Percentiles rank a stretch among this genome's conserved stretches.
phyloP scores from a whole-genome alignment of 2,113 vertebrate genomes.

The Sinocyclocheilus maitianheensis region DNA sequence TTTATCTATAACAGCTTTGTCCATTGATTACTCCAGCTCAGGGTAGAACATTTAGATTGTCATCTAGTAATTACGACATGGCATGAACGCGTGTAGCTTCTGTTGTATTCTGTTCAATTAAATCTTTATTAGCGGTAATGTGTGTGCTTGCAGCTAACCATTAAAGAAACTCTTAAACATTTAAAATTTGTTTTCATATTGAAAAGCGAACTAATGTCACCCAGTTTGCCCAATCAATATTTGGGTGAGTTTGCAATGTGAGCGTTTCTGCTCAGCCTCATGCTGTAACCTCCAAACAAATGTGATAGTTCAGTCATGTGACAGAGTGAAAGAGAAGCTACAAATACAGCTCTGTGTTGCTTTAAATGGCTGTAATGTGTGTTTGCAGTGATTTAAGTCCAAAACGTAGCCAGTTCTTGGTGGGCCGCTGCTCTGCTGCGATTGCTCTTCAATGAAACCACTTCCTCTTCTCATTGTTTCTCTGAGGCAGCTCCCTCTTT shows the following conservation, averaged over 20 bases:
- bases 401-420: neutral
- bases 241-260: neutral
- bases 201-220: neutral
- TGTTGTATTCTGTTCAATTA: neutral
- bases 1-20: neutral
- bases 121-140: neutral
- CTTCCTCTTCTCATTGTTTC: conserved; percentile 21
- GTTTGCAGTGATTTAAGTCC: conserved; percentile 26
- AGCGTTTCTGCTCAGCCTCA: neutral
- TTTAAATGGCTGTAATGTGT: conserved; percentile 1
- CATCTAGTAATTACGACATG: neutral
- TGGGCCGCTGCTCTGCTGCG: neutral
- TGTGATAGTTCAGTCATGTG: conserved; percentile 9
- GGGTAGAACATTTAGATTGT: neutral
- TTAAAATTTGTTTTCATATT: neutral
- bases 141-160: neutral
- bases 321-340: neutral
- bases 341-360: neutral
- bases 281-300: conserved; percentile 3
- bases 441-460: conserved; percentile 24
- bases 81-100: neutral
- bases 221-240: neutral
- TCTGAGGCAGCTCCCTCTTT: conserved; percentile 12
- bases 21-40: neutral
- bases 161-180: neutral